phyloP scores from a whole-genome alignment of 2,113 vertebrate species.

The Albula glossodonta region DNA sequence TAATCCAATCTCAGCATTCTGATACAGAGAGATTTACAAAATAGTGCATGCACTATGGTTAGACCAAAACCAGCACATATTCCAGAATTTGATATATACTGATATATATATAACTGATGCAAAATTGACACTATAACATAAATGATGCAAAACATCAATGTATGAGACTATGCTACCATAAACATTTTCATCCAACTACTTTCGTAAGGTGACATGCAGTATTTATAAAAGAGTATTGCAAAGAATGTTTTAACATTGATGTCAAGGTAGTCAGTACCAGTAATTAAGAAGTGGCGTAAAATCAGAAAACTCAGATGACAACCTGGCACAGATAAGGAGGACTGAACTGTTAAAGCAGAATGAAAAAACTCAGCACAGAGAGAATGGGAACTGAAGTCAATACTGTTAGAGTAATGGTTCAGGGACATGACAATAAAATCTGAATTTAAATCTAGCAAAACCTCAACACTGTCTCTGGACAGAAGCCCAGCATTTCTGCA shows the following conservation, averaged over 20 bases:
- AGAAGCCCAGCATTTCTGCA: background rate
- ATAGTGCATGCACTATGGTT: too few relatives aligned
- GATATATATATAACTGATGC: too few relatives aligned
- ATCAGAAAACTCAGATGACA: background rate
- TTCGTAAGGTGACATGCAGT: too few relatives aligned
- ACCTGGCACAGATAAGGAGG: background rate
- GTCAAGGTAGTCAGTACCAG: too few relatives aligned
- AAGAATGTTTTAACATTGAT: background rate
- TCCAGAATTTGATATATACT: too few relatives aligned
- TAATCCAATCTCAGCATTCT: background rate
- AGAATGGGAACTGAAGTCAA: too few relatives aligned
- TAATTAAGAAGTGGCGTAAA: background rate
- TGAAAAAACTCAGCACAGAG: background rate
- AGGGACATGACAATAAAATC: conserved; percentile 10
- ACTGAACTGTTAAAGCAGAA: background rate
- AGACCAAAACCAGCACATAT: too few relatives aligned
- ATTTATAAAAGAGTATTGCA: too few relatives aligned
- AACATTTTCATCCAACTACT: too few relatives aligned
- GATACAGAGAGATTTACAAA: conserved; percentile 11
- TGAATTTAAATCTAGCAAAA: conserved; percentile 6
- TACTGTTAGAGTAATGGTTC: background rate
- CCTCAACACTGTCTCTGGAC: background rate
- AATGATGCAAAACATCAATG: too few relatives aligned
- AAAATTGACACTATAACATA: too few relatives aligned
- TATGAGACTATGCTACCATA: too few relatives aligned